Evolutionary conservation across 2,888 invertebrate species (phyloP).

Genomic region (Octonoba sinensis): DNA sequence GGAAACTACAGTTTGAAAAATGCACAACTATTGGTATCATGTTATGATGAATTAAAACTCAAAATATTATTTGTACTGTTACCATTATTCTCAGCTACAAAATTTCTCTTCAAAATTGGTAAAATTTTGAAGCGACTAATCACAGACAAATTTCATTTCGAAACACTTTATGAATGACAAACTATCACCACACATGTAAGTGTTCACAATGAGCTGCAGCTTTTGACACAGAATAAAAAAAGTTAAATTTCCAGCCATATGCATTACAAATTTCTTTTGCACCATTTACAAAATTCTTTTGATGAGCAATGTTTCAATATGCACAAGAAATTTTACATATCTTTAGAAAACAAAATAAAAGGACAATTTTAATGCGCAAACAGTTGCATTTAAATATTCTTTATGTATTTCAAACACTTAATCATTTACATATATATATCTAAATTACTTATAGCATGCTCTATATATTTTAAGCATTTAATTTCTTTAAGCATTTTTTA

Average conservation of each 20-base stretch:
- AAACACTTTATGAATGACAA: conserved; percentile 11
- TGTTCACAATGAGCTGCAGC: conserved; percentile 21
- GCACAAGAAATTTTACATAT: neutral
- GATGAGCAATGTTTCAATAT: neutral
- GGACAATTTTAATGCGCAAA: neutral
- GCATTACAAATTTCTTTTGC: neutral
- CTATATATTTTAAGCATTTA: too few relatives aligned
- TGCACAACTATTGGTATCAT: too few relatives aligned
- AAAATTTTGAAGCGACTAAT: conserved; percentile 18
- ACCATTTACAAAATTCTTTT: neutral
- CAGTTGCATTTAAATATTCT: too few relatives aligned
- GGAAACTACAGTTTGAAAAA: too few relatives aligned
- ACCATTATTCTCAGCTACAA: conserved; percentile 3
- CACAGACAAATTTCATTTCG: conserved; percentile 23
- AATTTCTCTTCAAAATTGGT: conserved; percentile 7
- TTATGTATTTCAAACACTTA: too few relatives aligned
- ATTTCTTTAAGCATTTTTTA: too few relatives aligned
- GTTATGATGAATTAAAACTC: too few relatives aligned
- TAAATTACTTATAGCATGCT: too few relatives aligned
- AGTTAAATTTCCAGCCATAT: neutral
- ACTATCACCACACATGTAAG: conserved; percentile 3
- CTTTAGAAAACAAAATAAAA: neutral
- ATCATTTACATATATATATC: too few relatives aligned
- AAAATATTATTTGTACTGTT: conserved; percentile 9
- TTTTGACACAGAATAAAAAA: neutral